A percentile compares a stretch with the other conserved stretches of the same genome.
phyloP scores from a whole-genome alignment of 2,888 invertebrate species.

The Deroplatys truncata region DNA sequence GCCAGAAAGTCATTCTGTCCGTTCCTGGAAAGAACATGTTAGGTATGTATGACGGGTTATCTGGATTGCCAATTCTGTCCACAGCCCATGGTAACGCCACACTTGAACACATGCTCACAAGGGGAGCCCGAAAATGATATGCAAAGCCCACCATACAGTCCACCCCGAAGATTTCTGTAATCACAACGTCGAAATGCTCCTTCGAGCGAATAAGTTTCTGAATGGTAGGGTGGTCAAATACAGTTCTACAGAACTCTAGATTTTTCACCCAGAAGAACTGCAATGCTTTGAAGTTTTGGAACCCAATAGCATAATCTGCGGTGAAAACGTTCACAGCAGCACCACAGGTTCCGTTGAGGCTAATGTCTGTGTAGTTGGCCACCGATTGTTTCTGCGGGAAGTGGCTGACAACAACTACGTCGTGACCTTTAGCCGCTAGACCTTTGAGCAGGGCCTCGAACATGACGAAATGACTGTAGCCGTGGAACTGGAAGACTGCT shows the following conservation, averaged over 20 bases:
- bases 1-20: slow-evolving; percentile 25
- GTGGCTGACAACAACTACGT: slow-evolving; percentile 50
- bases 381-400: slow-evolving; percentile 42
- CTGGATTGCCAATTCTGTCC: slow-evolving; percentile 32
- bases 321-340: slow-evolving; percentile 15
- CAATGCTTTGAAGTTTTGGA: neutral
- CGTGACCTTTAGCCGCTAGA: slow-evolving; percentile 50
- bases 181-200: slow-evolving; percentile 32
- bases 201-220: slow-evolving; percentile 17
- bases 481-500: slow-evolving; percentile 48
- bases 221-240: slow-evolving; percentile 3
- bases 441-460: slow-evolving; percentile 49
- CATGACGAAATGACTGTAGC: slow-evolving; percentile 49
- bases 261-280: slow-evolving; percentile 15
- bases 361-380: slow-evolving; percentile 40
- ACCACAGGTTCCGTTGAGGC: slow-evolving; percentile 11
- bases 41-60: slow-evolving; percentile 33
- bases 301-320: neutral
- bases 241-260: slow-evolving; percentile 2
- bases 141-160: slow-evolving; percentile 33
- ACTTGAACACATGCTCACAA: slow-evolving; percentile 32
- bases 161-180: slow-evolving; percentile 34
- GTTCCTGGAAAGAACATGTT: slow-evolving; percentile 29
- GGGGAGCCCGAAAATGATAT: slow-evolving; percentile 31
- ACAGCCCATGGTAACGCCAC: slow-evolving; percentile 33